phyloP scores from a whole-genome alignment of 2,888 invertebrate species.

The Scaptodrosophila latifasciaeformis region DNA sequence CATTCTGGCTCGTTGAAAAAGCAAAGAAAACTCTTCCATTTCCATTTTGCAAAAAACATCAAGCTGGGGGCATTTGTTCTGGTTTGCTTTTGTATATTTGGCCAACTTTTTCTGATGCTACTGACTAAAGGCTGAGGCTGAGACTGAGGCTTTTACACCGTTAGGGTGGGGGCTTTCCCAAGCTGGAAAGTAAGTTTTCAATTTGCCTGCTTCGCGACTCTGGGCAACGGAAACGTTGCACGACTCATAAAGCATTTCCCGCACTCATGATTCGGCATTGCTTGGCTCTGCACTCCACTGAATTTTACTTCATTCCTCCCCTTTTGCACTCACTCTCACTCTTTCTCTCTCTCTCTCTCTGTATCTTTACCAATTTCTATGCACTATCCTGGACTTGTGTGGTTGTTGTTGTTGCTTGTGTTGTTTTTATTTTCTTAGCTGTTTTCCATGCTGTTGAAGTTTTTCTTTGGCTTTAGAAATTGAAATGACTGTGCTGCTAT shows the following conservation, averaged over 20 bases:
- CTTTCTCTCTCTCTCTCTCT: conserved; percentile 5
- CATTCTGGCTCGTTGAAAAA: conserved; percentile 4
- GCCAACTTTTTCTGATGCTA: conserved; percentile 10
- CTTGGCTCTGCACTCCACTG: conserved; percentile 23
- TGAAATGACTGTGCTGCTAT: conserved; percentile 50
- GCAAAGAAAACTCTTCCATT: conserved; percentile 23
- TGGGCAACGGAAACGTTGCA: conserved; percentile 15
- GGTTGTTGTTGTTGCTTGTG: conserved; percentile 22
- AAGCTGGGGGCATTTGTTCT: background rate
- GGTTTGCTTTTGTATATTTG: conserved; percentile 28
- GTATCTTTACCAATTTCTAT: background rate
- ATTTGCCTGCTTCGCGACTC: conserved; percentile 53
- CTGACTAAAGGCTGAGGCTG: no score
- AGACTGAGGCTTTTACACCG: no score
- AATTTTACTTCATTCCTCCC: conserved; percentile 1
- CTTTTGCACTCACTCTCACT: conserved; percentile 13
- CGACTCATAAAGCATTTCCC: conserved; percentile 63
- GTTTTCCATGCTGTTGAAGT: background rate
- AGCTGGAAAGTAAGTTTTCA: conserved; percentile 44
- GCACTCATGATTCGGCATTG: conserved; percentile 58
- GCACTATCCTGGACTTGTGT: background rate
- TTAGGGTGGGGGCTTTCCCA: background rate
- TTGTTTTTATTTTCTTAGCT: no score
- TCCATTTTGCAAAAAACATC: conserved; percentile 2
- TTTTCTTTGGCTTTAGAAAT: conserved; percentile 42